These are phyloP conservation scores for Adelphocoris suturalis DNA, from an alignment of 2,888 invertebrate species.

Conservation along the genomic window DNA sequence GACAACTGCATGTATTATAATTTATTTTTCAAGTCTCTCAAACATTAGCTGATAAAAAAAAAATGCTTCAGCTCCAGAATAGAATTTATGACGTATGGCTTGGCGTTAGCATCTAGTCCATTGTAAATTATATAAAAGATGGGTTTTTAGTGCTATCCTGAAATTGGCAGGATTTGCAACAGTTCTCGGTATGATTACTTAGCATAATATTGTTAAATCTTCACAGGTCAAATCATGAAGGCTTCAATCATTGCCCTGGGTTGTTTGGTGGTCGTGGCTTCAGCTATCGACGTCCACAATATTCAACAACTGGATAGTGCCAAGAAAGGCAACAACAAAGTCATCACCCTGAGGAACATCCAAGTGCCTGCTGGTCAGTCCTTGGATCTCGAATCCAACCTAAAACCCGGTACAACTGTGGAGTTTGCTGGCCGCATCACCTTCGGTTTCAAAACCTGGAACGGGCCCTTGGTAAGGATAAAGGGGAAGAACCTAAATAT, in stretches of 20 bases:
- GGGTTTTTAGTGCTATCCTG: too few relatives aligned
- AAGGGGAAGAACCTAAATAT: conserved; percentile 36
- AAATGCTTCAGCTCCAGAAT: too few relatives aligned
- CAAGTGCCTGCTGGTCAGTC: conserved; percentile 39
- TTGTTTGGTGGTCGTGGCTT: background rate
- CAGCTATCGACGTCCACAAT: background rate
- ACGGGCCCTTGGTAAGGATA: conserved; percentile 15
- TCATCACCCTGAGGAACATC: conserved; percentile 19
- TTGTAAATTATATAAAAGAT: too few relatives aligned
- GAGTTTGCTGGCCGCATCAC: conserved; percentile 16
- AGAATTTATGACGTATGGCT: too few relatives aligned
- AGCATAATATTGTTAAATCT: background rate
- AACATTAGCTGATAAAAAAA: too few relatives aligned
- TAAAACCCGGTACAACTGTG: conserved; percentile 19
- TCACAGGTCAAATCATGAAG: background rate
- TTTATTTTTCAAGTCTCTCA: too few relatives aligned
- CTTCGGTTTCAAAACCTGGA: conserved; percentile 54
- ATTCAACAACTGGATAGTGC: conserved; percentile 16
- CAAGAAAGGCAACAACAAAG: conserved; percentile 12
- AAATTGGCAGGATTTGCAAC: too few relatives aligned
- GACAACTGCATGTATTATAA: too few relatives aligned
- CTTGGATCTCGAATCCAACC: conserved; percentile 4
- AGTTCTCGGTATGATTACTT: too few relatives aligned
- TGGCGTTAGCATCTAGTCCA: too few relatives aligned
- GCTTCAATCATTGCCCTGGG: background rate